Evolutionary conservation across 2,113 vertebrate species (phyloP), one percentile per base, ranked within the genome.

Genomic region (Siniperca knerii): DNA sequence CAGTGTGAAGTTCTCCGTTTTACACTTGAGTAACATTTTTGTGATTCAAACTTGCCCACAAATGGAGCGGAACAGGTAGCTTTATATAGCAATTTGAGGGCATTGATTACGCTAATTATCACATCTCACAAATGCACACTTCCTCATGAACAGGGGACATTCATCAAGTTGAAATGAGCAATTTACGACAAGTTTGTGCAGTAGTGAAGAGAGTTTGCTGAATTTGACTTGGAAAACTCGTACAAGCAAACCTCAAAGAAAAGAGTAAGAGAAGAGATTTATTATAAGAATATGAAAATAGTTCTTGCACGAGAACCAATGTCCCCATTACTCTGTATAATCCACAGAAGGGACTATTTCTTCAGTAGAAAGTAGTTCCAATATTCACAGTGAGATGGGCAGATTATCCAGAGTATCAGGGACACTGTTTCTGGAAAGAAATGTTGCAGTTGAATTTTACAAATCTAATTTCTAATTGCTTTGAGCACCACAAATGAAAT

Each of bases 401-500:
- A 29, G 10, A 50, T 6, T 52, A 54, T 52, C 29, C 46, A 52
- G 15, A 71, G 20, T 40, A 42, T 58, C 21, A 10, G 2, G 21
- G 20, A 40, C n/a, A 15, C 2, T 4, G 12, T 65, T 68, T 42
- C 55, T 66, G n/a, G 3, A 62, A 67, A 29, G 16, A 52, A 60
- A 52, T 44, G 50, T 33, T 40, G 6, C 50, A 1, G 0, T 61
- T 61, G 6, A 33, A 61, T 61, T 64, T 37, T 10, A 15, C 20
- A 61, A 55, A 29, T 73, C 55, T 40, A 13, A 29, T 55, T 52
- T 76, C n/a, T 48, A 35, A 67, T 67, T 55, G 21, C 75, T 70
- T 61, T 65, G 33, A 78, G 69, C 74, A 15, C n/a, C 55, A 33
- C 2, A 46, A 12, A 33, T 75, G 2, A 23, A 21, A 61, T 62